Percentiles rank a stretch among this genome's conserved stretches.
Evolutionary conservation across 2,113 vertebrate genomes (phyloP).

Genomic region (Sturnira hondurensis): DNA sequence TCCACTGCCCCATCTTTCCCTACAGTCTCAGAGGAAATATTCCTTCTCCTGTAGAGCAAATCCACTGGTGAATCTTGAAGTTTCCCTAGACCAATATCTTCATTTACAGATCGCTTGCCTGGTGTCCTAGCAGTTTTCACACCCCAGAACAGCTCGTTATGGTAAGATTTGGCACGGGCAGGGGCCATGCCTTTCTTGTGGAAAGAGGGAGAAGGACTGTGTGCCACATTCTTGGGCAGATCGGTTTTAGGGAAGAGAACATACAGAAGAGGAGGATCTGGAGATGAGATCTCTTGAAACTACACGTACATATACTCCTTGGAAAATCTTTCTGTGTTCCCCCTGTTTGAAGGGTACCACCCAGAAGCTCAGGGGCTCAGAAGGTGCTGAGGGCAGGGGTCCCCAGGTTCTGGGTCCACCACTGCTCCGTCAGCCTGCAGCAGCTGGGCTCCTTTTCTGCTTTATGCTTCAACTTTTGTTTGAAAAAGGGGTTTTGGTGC

Average conservation of each 20-base stretch:
- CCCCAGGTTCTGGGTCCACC: neutral
- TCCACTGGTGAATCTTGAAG: neutral
- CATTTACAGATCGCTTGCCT: neutral
- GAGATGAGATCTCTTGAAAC: neutral
- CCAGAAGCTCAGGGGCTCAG: neutral
- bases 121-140: neutral
- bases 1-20: neutral
- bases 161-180: neutral
- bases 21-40: neutral
- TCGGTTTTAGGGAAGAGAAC: neutral
- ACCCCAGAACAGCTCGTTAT: neutral
- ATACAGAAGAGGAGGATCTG: neutral
- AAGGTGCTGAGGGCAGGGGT: neutral
- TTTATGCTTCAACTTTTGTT: conserved; percentile 36
- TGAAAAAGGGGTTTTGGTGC: conserved; percentile 34
- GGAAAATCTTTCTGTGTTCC: neutral
- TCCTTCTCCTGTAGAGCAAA: neutral
- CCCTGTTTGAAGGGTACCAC: neutral
- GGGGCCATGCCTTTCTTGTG: neutral
- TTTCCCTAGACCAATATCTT: neutral
- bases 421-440: neutral
- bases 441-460: neutral
- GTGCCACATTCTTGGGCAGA: neutral
- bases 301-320: neutral
- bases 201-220: neutral